Conservation (phyloP, 2,797 vertebrate species). For the Epinephelus coioides region DNA sequence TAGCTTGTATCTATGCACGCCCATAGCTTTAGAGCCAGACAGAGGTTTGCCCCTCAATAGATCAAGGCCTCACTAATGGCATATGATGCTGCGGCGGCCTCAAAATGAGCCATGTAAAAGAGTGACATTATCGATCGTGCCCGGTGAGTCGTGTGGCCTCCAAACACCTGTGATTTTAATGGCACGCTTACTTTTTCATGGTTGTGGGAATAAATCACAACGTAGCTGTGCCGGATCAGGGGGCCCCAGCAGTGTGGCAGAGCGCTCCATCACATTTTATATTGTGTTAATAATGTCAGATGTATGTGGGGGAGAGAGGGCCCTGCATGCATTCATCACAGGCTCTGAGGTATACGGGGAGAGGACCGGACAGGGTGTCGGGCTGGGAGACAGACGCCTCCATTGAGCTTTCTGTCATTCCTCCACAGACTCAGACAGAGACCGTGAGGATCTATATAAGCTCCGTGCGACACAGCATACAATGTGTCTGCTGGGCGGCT, state of each 20-base stretch:
- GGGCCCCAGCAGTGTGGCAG: constrained; percentile 60
- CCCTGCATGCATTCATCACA: constrained; percentile 79
- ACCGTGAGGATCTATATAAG: constrained; percentile 82
- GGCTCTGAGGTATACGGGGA: constrained; percentile 63
- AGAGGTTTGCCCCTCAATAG: constrained; percentile 71
- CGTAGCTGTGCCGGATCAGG: constrained; percentile 53
- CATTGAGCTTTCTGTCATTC: constrained; percentile 85
- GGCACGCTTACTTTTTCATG: constrained; percentile 85
- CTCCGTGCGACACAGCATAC: constrained; percentile 77
- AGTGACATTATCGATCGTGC: constrained; percentile 85
- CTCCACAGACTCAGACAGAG: constrained; percentile 75
- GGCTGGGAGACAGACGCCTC: constrained; percentile 80
- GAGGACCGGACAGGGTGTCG: constrained; percentile 71
- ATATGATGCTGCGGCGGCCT: constrained; percentile 80
- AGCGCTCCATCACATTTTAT: constrained; percentile 85
- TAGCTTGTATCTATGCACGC: constrained; percentile 57
- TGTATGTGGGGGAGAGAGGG: constrained; percentile 69
- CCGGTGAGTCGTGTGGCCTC: constrained; percentile 73
- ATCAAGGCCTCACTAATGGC: constrained; percentile 83
- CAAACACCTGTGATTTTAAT: constrained; percentile 86
- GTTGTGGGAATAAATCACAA: constrained; percentile 82
- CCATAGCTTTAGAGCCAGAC: constrained; percentile 65
- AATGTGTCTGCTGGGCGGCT: constrained; percentile 79
- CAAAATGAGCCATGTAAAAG: constrained; percentile 84
- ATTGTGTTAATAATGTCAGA: constrained; percentile 86